A percentile compares a stretch with the other conserved stretches of the same genome.
phyloP scores from a whole-genome alignment of 2,113 vertebrate species.

The Neomonachus schauinslandi region DNA sequence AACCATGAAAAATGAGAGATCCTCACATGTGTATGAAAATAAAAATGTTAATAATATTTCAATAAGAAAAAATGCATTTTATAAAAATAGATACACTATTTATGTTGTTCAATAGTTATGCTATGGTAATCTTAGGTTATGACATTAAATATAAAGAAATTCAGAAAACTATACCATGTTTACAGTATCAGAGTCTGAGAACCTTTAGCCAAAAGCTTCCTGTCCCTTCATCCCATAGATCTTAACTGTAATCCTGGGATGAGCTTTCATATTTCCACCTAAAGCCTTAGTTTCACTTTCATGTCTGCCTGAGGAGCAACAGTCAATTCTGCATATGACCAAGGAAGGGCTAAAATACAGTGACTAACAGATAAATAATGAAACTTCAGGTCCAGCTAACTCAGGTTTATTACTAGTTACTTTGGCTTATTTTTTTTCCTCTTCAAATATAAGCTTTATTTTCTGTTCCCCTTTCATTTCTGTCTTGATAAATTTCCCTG shows the following conservation, averaged over 20 bases:
- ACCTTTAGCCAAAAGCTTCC: not conserved
- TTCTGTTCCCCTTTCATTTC: not conserved
- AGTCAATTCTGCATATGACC: not conserved
- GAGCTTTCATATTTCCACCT: not conserved
- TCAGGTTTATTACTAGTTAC: not conserved
- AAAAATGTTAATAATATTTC: slow-evolving; percentile 18
- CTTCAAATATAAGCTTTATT: not conserved
- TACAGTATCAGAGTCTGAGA: not conserved
- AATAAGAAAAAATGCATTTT: not conserved
- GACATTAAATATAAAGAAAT: not conserved
- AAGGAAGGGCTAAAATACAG: not conserved
- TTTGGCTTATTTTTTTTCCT: not conserved
- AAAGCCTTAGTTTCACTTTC: not conserved
- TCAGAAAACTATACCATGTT: not conserved
- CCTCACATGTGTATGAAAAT: not conserved
- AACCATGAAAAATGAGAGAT: not conserved
- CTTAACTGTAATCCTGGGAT: not conserved
- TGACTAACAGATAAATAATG: not conserved
- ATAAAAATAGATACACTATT: not conserved
- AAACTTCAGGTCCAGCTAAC: not conserved
- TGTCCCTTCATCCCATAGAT: not conserved
- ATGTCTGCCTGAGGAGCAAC: not conserved
- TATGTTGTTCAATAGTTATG: not conserved
- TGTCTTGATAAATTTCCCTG: not conserved
- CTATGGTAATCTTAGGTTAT: not conserved